These are phyloP conservation scores for Micrasema minimum DNA, from an alignment of 1,140 invertebrate genomes.

Conservation along the genomic window DNA sequence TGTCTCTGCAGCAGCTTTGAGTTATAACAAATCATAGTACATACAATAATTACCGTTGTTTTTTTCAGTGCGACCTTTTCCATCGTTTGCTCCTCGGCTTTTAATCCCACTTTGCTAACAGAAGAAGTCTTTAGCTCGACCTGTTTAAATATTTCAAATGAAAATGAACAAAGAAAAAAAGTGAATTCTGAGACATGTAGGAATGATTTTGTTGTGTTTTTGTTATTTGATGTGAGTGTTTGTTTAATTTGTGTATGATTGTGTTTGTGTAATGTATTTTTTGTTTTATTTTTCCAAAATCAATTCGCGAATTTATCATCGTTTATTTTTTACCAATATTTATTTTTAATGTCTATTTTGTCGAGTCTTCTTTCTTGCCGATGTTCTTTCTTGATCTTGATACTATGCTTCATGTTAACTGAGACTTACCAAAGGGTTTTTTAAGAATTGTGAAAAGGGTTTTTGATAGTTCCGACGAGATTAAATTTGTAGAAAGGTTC, in stretches of 20 bases:
- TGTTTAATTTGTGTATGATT: background rate
- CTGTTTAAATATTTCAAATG: conserved; percentile 41
- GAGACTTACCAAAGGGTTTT: too few relatives aligned
- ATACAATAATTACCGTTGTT: conserved; percentile 43
- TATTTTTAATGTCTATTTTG: too few relatives aligned
- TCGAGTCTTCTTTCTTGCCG: too few relatives aligned
- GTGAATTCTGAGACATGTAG: conserved; percentile 6
- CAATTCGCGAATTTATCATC: too few relatives aligned
- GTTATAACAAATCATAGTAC: background rate
- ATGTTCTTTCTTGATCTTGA: too few relatives aligned
- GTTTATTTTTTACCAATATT: too few relatives aligned
- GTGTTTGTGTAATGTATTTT: background rate
- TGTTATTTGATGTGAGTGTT: conserved; percentile 9
- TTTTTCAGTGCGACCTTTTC: conserved; percentile 47
- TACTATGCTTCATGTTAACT: too few relatives aligned
- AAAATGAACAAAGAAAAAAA: conserved; percentile 30
- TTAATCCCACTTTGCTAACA: conserved; percentile 30
- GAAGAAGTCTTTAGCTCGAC: conserved; percentile 34
- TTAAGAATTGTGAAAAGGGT: too few relatives aligned
- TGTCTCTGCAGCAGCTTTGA: background rate
- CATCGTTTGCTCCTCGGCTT: conserved; percentile 40
- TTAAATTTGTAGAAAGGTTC: conserved; percentile 4
- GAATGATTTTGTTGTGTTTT: conserved; percentile 1
- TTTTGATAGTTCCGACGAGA: too few relatives aligned
- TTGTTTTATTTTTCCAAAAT: conserved; percentile 5